Conservation (phyloP, 2,113 vertebrate genomes). For the Semicossyphus pulcher region DNA sequence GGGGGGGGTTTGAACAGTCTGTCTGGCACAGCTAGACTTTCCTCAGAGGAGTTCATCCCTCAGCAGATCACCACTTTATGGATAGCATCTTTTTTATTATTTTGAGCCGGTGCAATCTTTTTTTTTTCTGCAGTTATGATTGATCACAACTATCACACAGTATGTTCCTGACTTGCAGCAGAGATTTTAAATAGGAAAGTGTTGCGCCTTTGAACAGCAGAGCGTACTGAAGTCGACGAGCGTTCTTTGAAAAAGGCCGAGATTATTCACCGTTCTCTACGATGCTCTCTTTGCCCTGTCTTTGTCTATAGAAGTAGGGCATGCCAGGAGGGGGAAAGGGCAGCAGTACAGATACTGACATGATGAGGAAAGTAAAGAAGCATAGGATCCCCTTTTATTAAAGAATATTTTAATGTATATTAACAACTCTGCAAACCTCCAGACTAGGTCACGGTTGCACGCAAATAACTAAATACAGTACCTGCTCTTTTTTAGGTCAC, state of each 20-base stretch:
- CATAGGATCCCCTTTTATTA: slow-evolving; percentile 10
- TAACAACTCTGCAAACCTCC: slow-evolving; percentile 37
- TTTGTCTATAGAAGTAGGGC: slow-evolving; percentile 66
- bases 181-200: slow-evolving; percentile 59
- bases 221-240: slow-evolving; percentile 41
- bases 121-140: slow-evolving; percentile 64
- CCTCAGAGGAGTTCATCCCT: slow-evolving; percentile 68
- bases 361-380: slow-evolving; percentile 16
- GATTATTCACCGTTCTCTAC: slow-evolving; percentile 52
- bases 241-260: slow-evolving; percentile 39
- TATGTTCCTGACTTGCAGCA: slow-evolving; percentile 59
- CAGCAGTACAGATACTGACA: slow-evolving; percentile 14
- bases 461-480: slow-evolving; percentile 65
- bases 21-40: slow-evolving; percentile 55
- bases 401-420: not conserved
- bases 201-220: slow-evolving; percentile 55
- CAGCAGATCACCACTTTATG: slow-evolving; percentile 66
- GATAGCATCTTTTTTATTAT: slow-evolving; percentile 75
- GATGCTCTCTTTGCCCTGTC: slow-evolving; percentile 45
- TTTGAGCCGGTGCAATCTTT: slow-evolving; percentile 69
- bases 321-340: slow-evolving; percentile 46
- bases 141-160: slow-evolving; percentile 76
- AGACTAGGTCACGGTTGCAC: slow-evolving; percentile 52
- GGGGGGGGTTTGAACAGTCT: slow-evolving; percentile 57
- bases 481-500: slow-evolving; percentile 81